A percentile compares a stretch with the other conserved stretches of the same genome.
phyloP scores from a whole-genome alignment of 23 tunicate species.

The Styela plicata region DNA sequence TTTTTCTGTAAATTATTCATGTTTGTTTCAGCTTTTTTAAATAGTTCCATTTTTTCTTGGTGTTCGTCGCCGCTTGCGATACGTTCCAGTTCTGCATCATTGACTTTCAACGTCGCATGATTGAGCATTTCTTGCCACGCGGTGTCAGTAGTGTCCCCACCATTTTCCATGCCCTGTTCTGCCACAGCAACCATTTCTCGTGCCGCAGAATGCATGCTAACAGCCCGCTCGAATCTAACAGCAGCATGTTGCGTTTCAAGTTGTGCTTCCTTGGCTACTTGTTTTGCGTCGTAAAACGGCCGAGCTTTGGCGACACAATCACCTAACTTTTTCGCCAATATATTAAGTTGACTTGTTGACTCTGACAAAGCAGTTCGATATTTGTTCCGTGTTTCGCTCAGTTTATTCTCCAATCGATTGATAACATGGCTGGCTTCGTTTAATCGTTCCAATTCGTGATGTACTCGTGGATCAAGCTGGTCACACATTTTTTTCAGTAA shows the following conservation, averaged over 20 bases:
- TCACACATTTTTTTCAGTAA: too few species aligned
- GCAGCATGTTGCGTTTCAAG: slow-evolving; percentile 57
- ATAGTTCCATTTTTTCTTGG: slow-evolving; percentile 48
- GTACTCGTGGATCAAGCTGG: slow-evolving; percentile 26
- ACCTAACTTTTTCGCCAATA: slow-evolving; percentile 51
- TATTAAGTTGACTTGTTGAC: slow-evolving; percentile 60
- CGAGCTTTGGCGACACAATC: slow-evolving; percentile 78
- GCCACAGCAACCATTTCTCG: slow-evolving; percentile 95
- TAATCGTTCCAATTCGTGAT: slow-evolving; percentile 52
- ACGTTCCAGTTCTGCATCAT: slow-evolving; percentile 69
- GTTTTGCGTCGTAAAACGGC: slow-evolving; percentile 70
- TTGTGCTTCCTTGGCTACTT: slow-evolving; percentile 55
- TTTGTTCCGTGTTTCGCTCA: slow-evolving; percentile 58
- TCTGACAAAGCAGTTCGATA: slow-evolving; percentile 54
- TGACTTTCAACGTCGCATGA: slow-evolving; percentile 83
- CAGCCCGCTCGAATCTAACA: slow-evolving; percentile 73
- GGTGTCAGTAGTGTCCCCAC: slow-evolving; percentile 40
- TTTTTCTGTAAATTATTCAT: slow-evolving; percentile 46
- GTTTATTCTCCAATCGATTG: slow-evolving; percentile 58
- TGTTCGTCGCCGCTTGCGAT: slow-evolving; percentile 66
- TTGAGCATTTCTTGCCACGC: slow-evolving; percentile 99
- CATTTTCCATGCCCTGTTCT: slow-evolving; percentile 87
- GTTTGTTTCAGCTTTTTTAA: slow-evolving; percentile 56
- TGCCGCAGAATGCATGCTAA: slow-evolving; percentile 87
- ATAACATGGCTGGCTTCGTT: slow-evolving; percentile 67